phyloP scores from a whole-genome alignment of 2,113 vertebrate genomes.

The Lycaon pictus region DNA sequence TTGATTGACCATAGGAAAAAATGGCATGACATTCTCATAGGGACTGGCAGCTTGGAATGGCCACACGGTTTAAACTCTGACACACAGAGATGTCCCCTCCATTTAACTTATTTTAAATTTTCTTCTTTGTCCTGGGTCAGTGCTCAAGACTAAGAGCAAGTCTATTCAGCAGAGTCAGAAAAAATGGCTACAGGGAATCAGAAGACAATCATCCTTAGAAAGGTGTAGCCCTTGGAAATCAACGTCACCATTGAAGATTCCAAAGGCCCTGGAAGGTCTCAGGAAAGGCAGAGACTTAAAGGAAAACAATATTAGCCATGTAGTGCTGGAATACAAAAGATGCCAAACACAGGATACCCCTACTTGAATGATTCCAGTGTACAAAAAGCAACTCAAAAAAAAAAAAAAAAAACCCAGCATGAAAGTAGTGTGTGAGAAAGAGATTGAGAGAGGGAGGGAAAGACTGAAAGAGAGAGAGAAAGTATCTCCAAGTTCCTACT shows the following conservation, averaged over 20 bases:
- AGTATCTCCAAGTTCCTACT: slow-evolving; percentile 30
- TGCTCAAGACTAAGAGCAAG: slow-evolving; percentile 37
- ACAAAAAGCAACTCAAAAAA: not conserved
- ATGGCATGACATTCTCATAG: slow-evolving; percentile 69
- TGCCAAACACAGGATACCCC: not conserved
- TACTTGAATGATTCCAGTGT: not conserved
- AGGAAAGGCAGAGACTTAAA: not conserved
- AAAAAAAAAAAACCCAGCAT: slow-evolving; percentile 1
- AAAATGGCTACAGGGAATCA: not conserved
- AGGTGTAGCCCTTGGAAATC: slow-evolving; percentile 8
- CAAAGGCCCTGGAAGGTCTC: not conserved
- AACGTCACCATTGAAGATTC: not conserved
- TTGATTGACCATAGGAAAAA: slow-evolving; percentile 72
- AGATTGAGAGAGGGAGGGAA: not conserved
- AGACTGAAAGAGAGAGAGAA: not conserved
- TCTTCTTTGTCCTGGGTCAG: slow-evolving; percentile 28
- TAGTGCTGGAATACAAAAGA: not conserved
- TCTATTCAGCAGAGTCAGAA: slow-evolving; percentile 18
- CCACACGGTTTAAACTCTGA: not conserved
- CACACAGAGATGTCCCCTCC: not conserved
- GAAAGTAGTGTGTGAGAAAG: not conserved
- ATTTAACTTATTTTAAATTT: not conserved
- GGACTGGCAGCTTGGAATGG: slow-evolving; percentile 42
- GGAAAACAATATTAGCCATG: not conserved
- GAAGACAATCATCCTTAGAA: slow-evolving; percentile 39